Base-by-base conservation (phyloP, 2,888 invertebrate genomes). In the Norana najaformis region DNA sequence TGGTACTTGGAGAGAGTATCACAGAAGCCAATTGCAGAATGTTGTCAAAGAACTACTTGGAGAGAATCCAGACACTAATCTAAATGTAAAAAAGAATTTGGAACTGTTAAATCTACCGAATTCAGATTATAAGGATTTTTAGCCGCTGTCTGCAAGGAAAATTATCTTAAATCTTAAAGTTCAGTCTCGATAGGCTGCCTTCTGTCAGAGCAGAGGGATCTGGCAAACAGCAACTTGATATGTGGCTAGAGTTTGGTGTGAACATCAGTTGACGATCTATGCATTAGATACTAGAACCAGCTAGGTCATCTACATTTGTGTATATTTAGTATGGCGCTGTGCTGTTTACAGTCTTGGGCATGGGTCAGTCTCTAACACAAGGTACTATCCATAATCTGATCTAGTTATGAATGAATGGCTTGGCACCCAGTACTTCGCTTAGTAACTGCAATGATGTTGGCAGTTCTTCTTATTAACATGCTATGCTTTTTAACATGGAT, bases 261-360 rank as follows among this genome's bases (percentile, higher is more conserved):
- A 16, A 69, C 16, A 1, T 69, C 16, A 11, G 69, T 69, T 30
- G 23, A 53, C n/a, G 47, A 47, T 23, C 23, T 47, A 23, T 47
- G 47, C 47, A 23, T 47, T 47, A 47, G 47, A 47, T 47, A 20
- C 23, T 47, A 47, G 47, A 23, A 6, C 23, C 20, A 23, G 6
- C 16, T 41, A 23, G 47, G 6, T 47, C n/a, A n/a, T 69, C n/a
- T n/a, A 69, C 30, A 69, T n/a, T 69, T 69, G n/a, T n/a, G 8
- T 69, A 69, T n/a, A 69, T 30, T n/a, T 69, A 69, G 69, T 69
- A 69, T 69, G 69, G 5, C n/a, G 13, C 69, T 69, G n/a, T 69
- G 69, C 69, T 69, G 30, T 69, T 69, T 69, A 69, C 69, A 69
- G 69, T 69, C 69, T 69, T 69, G 69, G 69, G 69, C 69, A 69